Percentiles rank a stretch among this genome's conserved stretches.
phyloP scores from a whole-genome alignment of 2,888 invertebrate genomes.

The Drosophila mercatorum region DNA sequence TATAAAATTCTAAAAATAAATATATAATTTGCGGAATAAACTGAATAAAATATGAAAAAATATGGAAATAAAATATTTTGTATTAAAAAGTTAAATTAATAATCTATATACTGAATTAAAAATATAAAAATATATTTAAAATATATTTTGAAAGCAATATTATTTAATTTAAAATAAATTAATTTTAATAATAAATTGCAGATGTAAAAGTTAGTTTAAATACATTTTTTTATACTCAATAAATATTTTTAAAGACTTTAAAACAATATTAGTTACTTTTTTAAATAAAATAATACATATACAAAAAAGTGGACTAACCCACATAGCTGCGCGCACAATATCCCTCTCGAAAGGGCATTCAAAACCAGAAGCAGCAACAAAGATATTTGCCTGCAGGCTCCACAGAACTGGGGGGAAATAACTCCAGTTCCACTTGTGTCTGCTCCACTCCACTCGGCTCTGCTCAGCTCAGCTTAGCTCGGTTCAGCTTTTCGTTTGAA shows the following conservation, averaged over 20 bases:
- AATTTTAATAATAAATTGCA: neutral
- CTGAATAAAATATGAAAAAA: neutral
- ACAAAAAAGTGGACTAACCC: neutral
- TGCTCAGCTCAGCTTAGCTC: neutral
- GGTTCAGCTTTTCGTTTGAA: conserved; percentile 51
- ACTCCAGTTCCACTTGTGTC: conserved; percentile 41
- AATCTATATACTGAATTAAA: neutral
- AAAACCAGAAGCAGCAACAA: conserved; percentile 23
- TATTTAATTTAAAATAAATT: neutral
- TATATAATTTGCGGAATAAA: too few species aligned
- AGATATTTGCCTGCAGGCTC: conserved; percentile 36
- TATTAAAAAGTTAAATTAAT: neutral
- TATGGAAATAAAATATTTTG: neutral
- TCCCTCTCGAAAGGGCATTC: conserved; percentile 7
- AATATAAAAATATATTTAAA: neutral
- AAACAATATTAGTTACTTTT: neutral
- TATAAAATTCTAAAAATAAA: too few species aligned
- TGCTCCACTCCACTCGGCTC: neutral
- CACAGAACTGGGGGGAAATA: conserved; percentile 22
- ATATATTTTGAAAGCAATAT: too few species aligned
- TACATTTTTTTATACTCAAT: too few species aligned
- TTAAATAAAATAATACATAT: neutral
- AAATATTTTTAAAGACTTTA: too few species aligned
- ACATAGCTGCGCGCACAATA: neutral
- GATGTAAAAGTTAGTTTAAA: too few species aligned